Evolutionary conservation across 2,888 invertebrate species (phyloP).

Genomic region (Norana najaformis): DNA sequence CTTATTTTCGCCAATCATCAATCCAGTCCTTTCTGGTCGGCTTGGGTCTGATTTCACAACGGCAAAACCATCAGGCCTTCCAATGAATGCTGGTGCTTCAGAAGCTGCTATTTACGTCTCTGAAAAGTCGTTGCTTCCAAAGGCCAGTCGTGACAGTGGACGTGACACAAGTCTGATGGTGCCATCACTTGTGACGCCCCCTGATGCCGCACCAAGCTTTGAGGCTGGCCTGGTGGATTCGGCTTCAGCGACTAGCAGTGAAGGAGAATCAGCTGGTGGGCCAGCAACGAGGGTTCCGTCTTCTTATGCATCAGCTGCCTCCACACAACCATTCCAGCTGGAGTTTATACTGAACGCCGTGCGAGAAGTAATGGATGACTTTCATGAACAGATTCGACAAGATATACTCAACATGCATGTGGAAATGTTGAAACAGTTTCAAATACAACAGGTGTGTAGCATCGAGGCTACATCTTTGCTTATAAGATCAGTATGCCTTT

Average conservation of each 20-base stretch:
- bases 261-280: not conserved
- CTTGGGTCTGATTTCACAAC: not conserved
- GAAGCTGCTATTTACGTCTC: not conserved
- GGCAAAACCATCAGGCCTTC: not conserved
- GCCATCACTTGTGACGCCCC: constrained; percentile 9
- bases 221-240: not conserved
- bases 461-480: not conserved
- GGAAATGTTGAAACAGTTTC: constrained; percentile 55
- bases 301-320: not conserved
- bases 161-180: not conserved
- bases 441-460: constrained; percentile 51
- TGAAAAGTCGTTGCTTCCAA: constrained; percentile 2
- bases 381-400: constrained; percentile 51
- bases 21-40: not conserved
- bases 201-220: constrained; percentile 21
- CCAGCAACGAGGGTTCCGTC: not conserved
- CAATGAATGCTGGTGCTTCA: not conserved
- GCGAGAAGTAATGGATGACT: constrained; percentile 54
- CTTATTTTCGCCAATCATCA: constrained; percentile 23
- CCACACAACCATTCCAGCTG: constrained; percentile 46
- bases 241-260: constrained; percentile 14
- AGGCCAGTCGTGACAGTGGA: not conserved
- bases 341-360: constrained; percentile 53
- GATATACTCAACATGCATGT: constrained; percentile 54
- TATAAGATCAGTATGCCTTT: not conserved